Conservation (phyloP, 2,797 vertebrate genomes). For the Sebastes hubbsi region DNA sequence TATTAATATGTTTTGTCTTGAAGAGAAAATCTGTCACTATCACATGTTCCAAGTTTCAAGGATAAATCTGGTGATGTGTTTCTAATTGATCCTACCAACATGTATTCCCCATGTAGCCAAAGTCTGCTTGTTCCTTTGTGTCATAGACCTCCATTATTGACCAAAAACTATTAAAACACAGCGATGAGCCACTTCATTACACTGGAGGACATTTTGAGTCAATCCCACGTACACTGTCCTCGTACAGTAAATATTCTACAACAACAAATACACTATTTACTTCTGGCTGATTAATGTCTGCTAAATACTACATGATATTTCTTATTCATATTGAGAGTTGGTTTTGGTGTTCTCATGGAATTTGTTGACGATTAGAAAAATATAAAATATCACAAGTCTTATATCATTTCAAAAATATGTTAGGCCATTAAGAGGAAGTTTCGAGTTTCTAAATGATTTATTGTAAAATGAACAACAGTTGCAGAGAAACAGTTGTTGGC, state of each 20-base stretch:
- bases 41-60: background rate
- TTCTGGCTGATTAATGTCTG: too few relatives aligned
- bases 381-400: background rate
- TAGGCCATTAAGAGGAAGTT: background rate
- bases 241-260: too few relatives aligned
- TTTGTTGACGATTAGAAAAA: background rate
- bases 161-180: background rate
- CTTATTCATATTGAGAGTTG: background rate
- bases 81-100: background rate
- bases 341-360: background rate
- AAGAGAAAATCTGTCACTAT: background rate
- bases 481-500: background rate
- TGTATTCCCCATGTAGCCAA: background rate
- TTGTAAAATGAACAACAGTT: too few relatives aligned
- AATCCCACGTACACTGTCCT: too few relatives aligned
- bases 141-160: background rate
- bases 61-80: background rate
- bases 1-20: background rate
- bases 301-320: background rate
- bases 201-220: background rate
- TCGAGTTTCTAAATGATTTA: background rate
- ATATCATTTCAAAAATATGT: background rate
- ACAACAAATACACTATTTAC: background rate
- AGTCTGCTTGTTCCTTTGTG: background rate
- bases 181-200: background rate